Evolutionary conservation across 2,113 vertebrate genomes (phyloP), one percentile per base, ranked within the genome.

Genomic region (Anas platyrhynchos): DNA sequence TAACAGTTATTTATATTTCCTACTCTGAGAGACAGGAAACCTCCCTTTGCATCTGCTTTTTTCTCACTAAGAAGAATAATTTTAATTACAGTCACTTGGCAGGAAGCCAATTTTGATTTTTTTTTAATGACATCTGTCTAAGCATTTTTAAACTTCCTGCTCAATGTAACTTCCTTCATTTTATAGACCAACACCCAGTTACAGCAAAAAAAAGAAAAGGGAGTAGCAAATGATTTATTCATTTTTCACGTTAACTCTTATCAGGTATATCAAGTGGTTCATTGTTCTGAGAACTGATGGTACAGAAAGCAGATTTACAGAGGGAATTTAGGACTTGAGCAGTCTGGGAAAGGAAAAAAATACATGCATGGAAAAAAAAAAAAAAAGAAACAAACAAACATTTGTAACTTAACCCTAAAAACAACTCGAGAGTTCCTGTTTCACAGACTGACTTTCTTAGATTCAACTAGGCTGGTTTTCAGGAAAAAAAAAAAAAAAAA

Each of bases 81-180:
- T 97, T 96, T 97, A 97, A 97, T 97, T 97, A 93, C 93, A 97
- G 89, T 66, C 68, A 76, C 78, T 94, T 97, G 96, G 94, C 94
- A 96, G 92, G 74, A 95, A 82, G 94, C 96, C 96, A 97, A 81
- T 72, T 92, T 82, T n/a, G 69, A 77, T 61, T 88, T 91, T 91
- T 87, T 89, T 72, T n/a, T 22, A 89, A 96, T 95, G 95, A 95
- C 94, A 97, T 97, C 94, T 97, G 96, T 94, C 95, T 95, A 94
- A 97, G 95, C 94, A 82, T 93, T 96, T 96, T 94, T 92, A 94
- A 96, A 97, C 91, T 97, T 96, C 96, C 95, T 97, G 92, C 85
- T 97, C 91, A 89, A 34, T 97, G 93, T 52, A 91, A 96, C 92
- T 97, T 96, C 92, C 94, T 96, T 96, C 85, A 72, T 95, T 97